Base-by-base conservation (phyloP, 2,888 invertebrate species). In the Agrenia bidenticulata region DNA sequence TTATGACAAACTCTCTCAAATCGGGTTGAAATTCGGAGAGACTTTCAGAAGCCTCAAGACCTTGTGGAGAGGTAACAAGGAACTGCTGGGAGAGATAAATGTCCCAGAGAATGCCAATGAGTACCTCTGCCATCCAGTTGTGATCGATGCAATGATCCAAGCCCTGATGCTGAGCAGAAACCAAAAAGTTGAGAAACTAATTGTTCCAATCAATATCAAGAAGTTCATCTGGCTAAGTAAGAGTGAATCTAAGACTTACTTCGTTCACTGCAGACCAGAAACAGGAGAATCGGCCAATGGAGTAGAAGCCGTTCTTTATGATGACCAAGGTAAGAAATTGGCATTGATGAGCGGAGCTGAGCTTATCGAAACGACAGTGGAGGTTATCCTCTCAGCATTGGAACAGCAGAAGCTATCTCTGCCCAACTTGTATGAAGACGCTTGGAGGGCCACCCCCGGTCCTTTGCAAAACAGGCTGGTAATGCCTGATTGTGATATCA, bases 161-260 rank as follows among this genome's bases (percentile, higher is more conserved):
- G 58, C 58, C 15, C 24, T 64, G 19, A 65, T 66, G 55, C 17
- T 63, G n/a, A 49, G 55, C 13, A 32, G 15, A 41, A 58, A 58
- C 13, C 61, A 39, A 15, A 21, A 21, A 15, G 50, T 26, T 15
- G 56, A 60, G 37, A 51, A 58, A 32, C 54, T 69, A 1, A 32
- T 60, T 23, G 60, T 69, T 1, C 69, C 69, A 1, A 58, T 70
- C 41, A 32, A 23, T 2, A 65, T 70, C 23, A 21, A 24, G 21
- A 70, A 70, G 41, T 67, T 70, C 23, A 17, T 65, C 15, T 70
- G 70, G 70, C 42, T 70, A 26, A 50, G 61, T 1, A 50, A 57
- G 24, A 45, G 26, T 23, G 51, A 21, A 45, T 19, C 26, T 13
- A 11, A 21, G 15, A 27, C 41, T n/a, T 39, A n/a, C 37, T 41